These are phyloP conservation scores for Petromus typicus DNA, from an alignment of 2,113 vertebrate species.

Conservation along the genomic window DNA sequence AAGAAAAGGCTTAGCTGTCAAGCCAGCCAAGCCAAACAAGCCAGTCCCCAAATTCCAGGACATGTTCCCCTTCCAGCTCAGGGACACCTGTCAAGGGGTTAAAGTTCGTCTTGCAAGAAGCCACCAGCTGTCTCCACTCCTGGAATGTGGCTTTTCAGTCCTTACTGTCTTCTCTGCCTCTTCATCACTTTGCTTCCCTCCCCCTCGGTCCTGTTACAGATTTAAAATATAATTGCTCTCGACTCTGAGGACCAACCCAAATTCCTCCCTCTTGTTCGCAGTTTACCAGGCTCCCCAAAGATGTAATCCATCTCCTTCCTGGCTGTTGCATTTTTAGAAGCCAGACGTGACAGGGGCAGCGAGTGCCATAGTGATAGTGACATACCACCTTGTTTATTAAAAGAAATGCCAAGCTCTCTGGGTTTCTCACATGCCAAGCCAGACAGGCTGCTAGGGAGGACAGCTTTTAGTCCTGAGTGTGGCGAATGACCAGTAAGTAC, in stretches of 20 bases:
- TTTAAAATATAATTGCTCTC: neutral
- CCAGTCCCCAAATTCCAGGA: neutral
- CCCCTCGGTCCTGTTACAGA: neutral
- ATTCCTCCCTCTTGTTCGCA: conserved; percentile 38
- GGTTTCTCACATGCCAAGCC: conserved; percentile 36
- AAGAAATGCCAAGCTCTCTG: conserved; percentile 49
- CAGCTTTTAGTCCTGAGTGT: neutral
- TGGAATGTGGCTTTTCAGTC: neutral
- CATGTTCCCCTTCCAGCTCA: neutral
- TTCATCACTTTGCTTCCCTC: neutral
- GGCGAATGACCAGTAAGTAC: neutral
- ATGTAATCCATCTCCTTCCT: conserved; percentile 52
- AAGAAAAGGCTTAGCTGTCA: neutral
- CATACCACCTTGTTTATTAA: conserved; percentile 74
- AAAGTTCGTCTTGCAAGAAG: neutral
- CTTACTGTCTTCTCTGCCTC: neutral
- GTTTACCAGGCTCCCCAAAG: neutral
- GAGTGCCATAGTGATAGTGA: conserved; percentile 68
- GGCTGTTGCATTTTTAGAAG: conserved; percentile 76
- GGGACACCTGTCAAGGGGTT: neutral
- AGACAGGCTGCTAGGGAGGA: conserved; percentile 3
- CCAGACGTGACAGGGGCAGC: conserved; percentile 39
- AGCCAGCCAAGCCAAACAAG: neutral
- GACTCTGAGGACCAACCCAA: neutral
- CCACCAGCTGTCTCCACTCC: neutral